phyloP scores from a whole-genome alignment of 2,797 vertebrate genomes.

The Netta rufina region DNA sequence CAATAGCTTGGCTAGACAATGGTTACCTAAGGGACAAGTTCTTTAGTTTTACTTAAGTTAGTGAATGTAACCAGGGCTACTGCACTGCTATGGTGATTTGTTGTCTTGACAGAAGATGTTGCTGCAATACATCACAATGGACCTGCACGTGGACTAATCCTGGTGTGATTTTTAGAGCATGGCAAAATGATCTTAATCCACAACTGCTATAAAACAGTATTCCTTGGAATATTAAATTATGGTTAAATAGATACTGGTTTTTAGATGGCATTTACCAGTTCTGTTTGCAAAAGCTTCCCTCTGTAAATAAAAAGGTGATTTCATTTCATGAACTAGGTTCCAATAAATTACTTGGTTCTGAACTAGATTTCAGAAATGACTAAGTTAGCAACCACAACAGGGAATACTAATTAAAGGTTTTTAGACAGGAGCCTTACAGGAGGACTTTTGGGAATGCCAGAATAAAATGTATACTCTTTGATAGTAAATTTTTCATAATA shows the following conservation, averaged over 20 bases:
- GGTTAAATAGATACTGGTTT: not conserved
- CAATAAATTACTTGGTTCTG: not conserved
- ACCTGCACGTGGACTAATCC: slow-evolving; percentile 1
- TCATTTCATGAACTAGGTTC: not conserved
- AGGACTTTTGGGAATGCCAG: not conserved
- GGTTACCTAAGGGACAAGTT: slow-evolving; percentile 1
- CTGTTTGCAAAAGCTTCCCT: not conserved
- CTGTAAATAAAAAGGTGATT: not conserved
- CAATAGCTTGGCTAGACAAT: not conserved
- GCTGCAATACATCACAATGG: slow-evolving; percentile 28
- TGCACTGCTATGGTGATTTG: slow-evolving; percentile 59
- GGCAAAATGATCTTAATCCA: not conserved
- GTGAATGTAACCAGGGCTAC: slow-evolving; percentile 51
- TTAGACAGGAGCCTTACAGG: not conserved
- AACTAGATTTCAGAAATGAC: not conserved
- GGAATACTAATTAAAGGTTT: not conserved
- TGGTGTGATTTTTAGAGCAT: not conserved
- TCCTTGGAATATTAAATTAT: not conserved
- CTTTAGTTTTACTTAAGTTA: not conserved
- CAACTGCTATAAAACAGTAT: not conserved
- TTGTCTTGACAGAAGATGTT: slow-evolving; percentile 59
- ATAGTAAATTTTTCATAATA: not conserved
- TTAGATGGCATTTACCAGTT: not conserved
- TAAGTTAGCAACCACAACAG: not conserved
- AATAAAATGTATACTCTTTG: not conserved